These are phyloP conservation scores for Caenorhabditis zanzibari DNA, from an alignment of 2,888 invertebrate genomes.

Conservation along the genomic window DNA sequence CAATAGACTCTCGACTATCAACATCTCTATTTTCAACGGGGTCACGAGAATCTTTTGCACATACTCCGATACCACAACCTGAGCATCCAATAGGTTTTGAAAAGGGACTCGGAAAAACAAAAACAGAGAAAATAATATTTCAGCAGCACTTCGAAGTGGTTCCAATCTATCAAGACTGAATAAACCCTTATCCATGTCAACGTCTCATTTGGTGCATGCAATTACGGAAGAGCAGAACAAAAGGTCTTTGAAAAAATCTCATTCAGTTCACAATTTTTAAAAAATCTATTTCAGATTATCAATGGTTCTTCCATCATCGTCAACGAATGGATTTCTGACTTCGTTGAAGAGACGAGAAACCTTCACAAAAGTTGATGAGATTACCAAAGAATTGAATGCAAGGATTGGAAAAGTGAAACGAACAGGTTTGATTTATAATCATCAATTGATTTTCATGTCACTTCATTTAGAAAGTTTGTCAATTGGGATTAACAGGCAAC, in stretches of 20 bases:
- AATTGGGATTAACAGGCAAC: constrained; percentile 35
- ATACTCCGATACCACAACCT: constrained; percentile 68
- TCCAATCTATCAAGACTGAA: constrained; percentile 22
- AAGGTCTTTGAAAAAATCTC: constrained; percentile 5
- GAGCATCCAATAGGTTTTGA: constrained; percentile 32
- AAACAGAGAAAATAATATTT: constrained; percentile 1
- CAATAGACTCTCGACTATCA: constrained; percentile 69
- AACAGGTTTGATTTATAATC: constrained; percentile 46
- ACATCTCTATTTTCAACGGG: constrained; percentile 66
- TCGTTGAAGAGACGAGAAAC: constrained; percentile 66
- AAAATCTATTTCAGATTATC: constrained; percentile 49
- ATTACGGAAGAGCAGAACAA: background rate
- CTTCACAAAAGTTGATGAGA: constrained; percentile 67
- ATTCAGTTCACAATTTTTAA: background rate
- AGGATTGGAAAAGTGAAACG: constrained; percentile 60
- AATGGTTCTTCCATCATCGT: constrained; percentile 63
- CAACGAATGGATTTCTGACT: constrained; percentile 51
- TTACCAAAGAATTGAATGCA: constrained; percentile 56
- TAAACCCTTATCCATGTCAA: constrained; percentile 55
- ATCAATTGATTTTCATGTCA: background rate
- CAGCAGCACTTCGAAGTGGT: constrained; percentile 16
- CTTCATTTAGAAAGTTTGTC: constrained; percentile 57
- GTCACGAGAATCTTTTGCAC: constrained; percentile 49
- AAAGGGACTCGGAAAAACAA: too few species aligned
- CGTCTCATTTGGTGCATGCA: constrained; percentile 43